Evolutionary conservation across 2,113 vertebrate genomes (phyloP).

Genomic region (Hystrix cristata): DNA sequence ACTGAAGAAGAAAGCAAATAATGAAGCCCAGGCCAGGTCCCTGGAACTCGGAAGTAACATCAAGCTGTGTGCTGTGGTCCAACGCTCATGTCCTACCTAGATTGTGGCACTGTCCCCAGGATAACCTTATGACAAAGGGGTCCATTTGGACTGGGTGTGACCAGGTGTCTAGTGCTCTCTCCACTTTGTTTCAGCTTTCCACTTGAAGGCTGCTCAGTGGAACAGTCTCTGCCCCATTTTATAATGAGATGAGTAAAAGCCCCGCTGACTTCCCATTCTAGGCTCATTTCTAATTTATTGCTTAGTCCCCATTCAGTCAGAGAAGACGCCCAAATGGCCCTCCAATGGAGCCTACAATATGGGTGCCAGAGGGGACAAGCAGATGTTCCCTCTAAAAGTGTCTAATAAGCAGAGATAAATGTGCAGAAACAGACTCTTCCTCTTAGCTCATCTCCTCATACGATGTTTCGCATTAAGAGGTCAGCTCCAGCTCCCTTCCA

Average conservation of each 20-base stretch:
- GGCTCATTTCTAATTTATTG: conserved; percentile 65
- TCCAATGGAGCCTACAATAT: conserved; percentile 38
- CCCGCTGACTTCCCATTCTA: not conserved
- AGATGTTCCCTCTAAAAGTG: conserved; percentile 83
- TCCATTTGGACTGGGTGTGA: not conserved
- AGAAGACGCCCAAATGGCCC: conserved; percentile 55
- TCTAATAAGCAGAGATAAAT: conserved; percentile 80
- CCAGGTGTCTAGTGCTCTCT: not conserved
- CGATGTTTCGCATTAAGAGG: conserved; percentile 73
- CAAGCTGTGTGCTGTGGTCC: conserved; percentile 54
- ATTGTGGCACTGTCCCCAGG: conserved; percentile 45
- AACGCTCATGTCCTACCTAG: conserved; percentile 67
- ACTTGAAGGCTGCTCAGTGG: not conserved
- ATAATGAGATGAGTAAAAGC: not conserved
- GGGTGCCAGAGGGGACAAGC: conserved; percentile 71
- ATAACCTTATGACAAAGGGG: not conserved
- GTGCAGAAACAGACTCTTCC: conserved; percentile 73
- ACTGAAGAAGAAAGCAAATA: conserved; percentile 41
- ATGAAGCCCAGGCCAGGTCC: not conserved
- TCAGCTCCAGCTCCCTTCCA: conserved; percentile 58
- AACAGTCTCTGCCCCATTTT: not conserved
- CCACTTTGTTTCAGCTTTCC: not conserved
- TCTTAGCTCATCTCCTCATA: conserved; percentile 74
- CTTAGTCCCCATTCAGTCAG: conserved; percentile 72
- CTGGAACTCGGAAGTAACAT: not conserved